These are phyloP conservation scores for Dinothrombium tinctorium DNA, from an alignment of 1,140 invertebrate species.

Conservation along the genomic window DNA sequence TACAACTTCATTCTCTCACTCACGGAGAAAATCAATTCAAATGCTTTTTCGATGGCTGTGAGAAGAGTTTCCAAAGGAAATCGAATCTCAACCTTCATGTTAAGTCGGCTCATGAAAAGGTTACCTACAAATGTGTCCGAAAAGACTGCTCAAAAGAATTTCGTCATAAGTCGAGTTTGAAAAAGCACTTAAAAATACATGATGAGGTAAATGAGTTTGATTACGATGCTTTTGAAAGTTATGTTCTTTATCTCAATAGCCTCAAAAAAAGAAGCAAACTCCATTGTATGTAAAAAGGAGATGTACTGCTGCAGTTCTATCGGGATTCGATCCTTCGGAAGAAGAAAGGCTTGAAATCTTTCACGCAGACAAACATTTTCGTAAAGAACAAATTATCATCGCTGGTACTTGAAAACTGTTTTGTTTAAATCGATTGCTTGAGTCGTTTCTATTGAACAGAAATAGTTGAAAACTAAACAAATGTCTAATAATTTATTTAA, in stretches of 20 bases:
- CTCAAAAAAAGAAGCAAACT: not conserved
- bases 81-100: not conserved
- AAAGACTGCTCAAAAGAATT: not conserved
- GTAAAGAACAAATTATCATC: not conserved
- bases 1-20: not conserved
- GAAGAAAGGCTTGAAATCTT: not conserved
- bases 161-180: not conserved
- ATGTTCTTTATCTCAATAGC: not conserved
- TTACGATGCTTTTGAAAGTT: not conserved
- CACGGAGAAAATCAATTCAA: constrained; percentile 6
- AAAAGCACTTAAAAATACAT: not conserved
- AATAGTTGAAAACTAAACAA: too few species aligned
- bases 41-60: not conserved
- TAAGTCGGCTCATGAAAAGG: not conserved
- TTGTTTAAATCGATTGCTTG: too few species aligned
- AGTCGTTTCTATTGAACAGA: too few species aligned
- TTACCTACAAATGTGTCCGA: not conserved
- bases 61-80: not conserved
- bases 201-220: not conserved
- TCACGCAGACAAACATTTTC: not conserved
- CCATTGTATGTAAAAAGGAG: not conserved
- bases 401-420: too few species aligned
- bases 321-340: not conserved
- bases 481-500: too few species aligned
- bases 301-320: not conserved